These are phyloP conservation scores for Orchestia grillus DNA, from an alignment of 1,140 invertebrate species.

Conservation along the genomic window DNA sequence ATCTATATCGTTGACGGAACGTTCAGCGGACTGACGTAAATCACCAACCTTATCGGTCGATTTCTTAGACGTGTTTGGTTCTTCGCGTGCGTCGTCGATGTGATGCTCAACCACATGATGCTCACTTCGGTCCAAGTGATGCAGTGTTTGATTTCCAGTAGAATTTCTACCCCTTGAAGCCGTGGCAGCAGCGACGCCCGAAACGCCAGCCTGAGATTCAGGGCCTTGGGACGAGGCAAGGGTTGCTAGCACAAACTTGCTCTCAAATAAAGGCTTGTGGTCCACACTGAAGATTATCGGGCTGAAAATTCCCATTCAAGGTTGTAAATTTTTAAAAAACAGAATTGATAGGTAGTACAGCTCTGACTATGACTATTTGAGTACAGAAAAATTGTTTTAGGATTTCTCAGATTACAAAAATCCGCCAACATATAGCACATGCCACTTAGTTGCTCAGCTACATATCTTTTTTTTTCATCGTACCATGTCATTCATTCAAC, in stretches of 20 bases:
- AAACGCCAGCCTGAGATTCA: neutral
- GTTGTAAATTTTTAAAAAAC: neutral
- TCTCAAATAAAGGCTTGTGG: conserved; percentile 10
- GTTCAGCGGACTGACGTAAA: neutral
- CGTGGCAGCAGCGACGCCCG: neutral
- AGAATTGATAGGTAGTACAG: neutral
- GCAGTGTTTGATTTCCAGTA: neutral
- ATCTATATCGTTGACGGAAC: neutral
- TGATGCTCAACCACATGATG: conserved; percentile 42
- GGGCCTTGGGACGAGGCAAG: neutral
- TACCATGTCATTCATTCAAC: too few relatives aligned
- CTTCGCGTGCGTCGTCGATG: neutral
- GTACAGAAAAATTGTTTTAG: neutral
- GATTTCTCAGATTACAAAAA: neutral
- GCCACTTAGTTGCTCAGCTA: neutral
- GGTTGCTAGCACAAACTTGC: conserved; percentile 39
- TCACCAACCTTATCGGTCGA: neutral
- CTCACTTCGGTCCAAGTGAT: neutral
- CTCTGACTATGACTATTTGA: neutral
- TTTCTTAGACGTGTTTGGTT: neutral
- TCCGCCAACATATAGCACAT: neutral
- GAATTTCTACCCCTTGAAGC: neutral
- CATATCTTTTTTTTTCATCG: neutral
- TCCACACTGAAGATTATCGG: conserved; percentile 33
- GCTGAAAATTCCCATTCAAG: neutral